Conservation (phyloP, 2,113 vertebrate species). For the Ursus arctos region DNA sequence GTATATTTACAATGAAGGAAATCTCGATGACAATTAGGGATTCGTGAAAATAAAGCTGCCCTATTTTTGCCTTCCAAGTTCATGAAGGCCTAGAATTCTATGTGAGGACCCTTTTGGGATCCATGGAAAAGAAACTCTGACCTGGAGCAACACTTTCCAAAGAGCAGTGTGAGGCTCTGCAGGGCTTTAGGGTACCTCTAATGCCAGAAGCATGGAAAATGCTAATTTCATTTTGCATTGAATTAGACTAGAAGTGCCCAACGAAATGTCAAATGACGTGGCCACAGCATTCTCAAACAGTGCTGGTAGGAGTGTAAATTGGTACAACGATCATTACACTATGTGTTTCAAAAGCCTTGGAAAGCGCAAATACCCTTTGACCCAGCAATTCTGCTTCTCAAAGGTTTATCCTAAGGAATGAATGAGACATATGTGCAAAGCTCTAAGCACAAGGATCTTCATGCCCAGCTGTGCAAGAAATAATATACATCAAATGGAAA, state of each 20-base stretch:
- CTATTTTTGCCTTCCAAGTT: background rate
- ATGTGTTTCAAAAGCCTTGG: background rate
- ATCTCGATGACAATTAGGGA: background rate
- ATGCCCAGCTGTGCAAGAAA: background rate
- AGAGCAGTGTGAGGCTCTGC: accelerated
- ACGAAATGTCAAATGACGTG: background rate
- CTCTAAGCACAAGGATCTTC: background rate
- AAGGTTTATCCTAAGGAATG: background rate
- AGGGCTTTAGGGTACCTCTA: background rate
- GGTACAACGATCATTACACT: background rate
- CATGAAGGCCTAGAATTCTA: background rate
- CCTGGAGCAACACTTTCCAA: background rate
- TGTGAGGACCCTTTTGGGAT: background rate
- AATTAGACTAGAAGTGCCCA: background rate
- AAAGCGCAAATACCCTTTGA: background rate
- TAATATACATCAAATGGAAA: constrained; percentile 52
- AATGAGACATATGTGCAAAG: background rate
- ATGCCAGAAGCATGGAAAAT: background rate
- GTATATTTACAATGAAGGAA: background rate
- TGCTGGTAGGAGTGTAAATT: background rate
- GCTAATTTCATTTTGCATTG: background rate
- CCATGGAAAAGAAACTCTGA: background rate
- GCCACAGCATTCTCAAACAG: background rate
- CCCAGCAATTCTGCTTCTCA: background rate
- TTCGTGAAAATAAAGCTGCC: background rate